Evolutionary conservation across 2,797 vertebrate species (phyloP).

Genomic region (Argentina silus): DNA sequence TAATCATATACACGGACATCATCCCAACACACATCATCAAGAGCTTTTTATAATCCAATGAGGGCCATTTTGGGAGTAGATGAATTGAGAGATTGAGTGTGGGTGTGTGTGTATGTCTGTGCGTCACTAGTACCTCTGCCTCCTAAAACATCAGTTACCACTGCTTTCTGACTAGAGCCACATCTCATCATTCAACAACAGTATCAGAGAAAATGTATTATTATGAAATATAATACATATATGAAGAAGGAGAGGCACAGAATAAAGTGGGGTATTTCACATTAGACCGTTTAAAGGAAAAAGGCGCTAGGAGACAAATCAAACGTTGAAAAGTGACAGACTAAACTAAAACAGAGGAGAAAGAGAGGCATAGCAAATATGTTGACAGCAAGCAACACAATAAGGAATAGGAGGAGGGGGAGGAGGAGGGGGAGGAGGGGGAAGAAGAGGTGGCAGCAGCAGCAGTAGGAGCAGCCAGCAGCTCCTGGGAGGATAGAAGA

Average conservation of each 20-base stretch:
- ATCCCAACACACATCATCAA: neutral
- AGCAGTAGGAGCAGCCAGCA: neutral
- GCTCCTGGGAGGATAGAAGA: conserved; percentile 25
- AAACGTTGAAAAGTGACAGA: neutral
- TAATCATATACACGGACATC: conserved; percentile 41
- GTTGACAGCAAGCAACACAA: neutral
- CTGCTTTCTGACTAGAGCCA: neutral
- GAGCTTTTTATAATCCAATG: conserved; percentile 6
- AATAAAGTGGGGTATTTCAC: too few species aligned
- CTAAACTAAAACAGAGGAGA: neutral
- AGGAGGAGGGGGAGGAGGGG: neutral
- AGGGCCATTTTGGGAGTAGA: neutral
- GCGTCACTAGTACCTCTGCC: neutral
- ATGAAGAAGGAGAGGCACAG: neutral
- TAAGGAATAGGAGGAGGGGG: neutral
- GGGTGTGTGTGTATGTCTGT: neutral
- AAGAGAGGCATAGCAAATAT: neutral
- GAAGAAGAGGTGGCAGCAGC: neutral
- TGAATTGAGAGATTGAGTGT: neutral
- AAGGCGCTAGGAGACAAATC: neutral
- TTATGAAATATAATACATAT: neutral
- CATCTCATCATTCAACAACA: neutral
- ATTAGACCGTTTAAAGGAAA: neutral
- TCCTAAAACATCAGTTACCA: neutral
- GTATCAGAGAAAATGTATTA: neutral